A percentile compares a stretch with the other conserved stretches of the same genome.
phyloP scores from a whole-genome alignment of 2,113 vertebrate species.

The Rutilus rutilus region DNA sequence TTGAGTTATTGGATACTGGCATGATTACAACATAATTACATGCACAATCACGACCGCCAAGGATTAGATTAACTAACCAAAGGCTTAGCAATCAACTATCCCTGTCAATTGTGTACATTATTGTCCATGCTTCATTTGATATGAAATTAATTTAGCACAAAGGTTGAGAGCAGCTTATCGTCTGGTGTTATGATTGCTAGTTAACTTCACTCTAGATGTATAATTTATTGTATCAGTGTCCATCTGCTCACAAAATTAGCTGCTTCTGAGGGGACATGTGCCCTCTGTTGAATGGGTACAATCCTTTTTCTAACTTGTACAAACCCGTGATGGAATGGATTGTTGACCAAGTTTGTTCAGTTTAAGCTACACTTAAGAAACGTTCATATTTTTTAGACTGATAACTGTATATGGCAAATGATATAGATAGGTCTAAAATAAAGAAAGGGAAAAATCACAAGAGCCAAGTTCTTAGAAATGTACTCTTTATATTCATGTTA shows the following conservation, averaged over 20 bases:
- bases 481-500: background rate
- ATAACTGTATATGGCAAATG: background rate
- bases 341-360: background rate
- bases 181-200: slow-evolving; percentile 31
- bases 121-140: slow-evolving; percentile 42
- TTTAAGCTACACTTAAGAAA: background rate
- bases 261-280: background rate
- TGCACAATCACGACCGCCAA: slow-evolving; percentile 48
- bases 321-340: background rate
- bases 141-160: slow-evolving; percentile 38
- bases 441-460: background rate
- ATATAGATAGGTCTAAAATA: background rate
- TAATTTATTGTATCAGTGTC: slow-evolving; percentile 19
- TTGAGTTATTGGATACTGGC: slow-evolving; percentile 40
- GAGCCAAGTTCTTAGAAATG: background rate
- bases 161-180: slow-evolving; percentile 43
- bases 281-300: background rate
- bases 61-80: slow-evolving; percentile 57
- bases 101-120: slow-evolving; percentile 55
- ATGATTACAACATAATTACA: slow-evolving; percentile 50
- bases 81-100: slow-evolving; percentile 36
- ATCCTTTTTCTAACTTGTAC: background rate
- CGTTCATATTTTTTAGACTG: background rate
- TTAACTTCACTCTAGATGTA: slow-evolving; percentile 35
- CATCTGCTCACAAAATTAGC: slow-evolving; percentile 16